Conservation (phyloP, 53 echinoderm and acorn worm genomes). For the Holothuria leucospilota region DNA sequence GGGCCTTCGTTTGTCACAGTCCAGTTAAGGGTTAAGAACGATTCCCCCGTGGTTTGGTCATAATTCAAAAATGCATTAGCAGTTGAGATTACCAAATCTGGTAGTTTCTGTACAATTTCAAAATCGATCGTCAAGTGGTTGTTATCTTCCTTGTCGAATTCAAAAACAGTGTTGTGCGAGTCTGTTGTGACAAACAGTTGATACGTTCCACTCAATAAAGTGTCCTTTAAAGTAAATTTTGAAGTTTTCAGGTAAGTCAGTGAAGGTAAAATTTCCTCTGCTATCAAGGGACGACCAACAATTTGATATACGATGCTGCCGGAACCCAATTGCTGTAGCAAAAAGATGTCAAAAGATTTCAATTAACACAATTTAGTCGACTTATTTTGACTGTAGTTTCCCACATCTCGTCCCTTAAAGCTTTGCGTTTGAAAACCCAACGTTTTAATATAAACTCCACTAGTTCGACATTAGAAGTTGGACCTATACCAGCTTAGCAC, state of each 20-base stretch:
- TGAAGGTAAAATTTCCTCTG: conserved; percentile 10
- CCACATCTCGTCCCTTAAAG: too few relatives aligned
- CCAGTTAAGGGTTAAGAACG: not conserved
- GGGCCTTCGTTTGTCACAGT: conserved; percentile 6
- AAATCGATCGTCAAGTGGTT: not conserved
- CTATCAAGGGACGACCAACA: not conserved
- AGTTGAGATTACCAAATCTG: conserved; percentile 17
- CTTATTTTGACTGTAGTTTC: too few relatives aligned
- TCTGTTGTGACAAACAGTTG: conserved; percentile 10
- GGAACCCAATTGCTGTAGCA: too few relatives aligned
- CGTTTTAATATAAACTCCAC: too few relatives aligned
- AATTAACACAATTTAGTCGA: too few relatives aligned
- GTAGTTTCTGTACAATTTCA: not conserved
- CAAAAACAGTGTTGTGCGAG: conserved; percentile 9
- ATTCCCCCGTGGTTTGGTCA: not conserved
- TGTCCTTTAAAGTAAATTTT: conserved; percentile 2
- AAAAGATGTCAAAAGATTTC: too few relatives aligned
- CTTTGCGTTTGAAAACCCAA: too few relatives aligned
- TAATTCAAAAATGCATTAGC: not conserved
- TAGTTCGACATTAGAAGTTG: too few relatives aligned
- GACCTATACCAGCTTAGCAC: too few relatives aligned
- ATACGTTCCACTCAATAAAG: conserved; percentile 10
- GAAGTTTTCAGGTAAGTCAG: not conserved
- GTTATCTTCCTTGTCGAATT: conserved; percentile 28
- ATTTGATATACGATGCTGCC: too few relatives aligned